Conservation (phyloP, 2,888 invertebrate species). For the Amaurobius ferox region DNA sequence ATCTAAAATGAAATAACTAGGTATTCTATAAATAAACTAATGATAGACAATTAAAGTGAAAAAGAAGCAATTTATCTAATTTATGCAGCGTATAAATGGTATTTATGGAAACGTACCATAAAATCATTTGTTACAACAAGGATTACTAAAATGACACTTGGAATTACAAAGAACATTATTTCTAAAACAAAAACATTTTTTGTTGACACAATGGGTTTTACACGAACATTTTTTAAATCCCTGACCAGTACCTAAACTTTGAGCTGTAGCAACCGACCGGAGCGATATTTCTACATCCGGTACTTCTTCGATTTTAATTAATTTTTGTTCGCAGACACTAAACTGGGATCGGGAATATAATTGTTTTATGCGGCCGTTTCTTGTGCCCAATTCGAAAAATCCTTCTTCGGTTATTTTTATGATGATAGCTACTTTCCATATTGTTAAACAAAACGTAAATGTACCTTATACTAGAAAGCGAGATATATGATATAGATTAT, state of each 20-base stretch:
- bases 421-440: too few relatives aligned
- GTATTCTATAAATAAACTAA: too few relatives aligned
- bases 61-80: conserved; percentile 36
- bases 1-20: too few relatives aligned
- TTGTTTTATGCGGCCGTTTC: conserved; percentile 62
- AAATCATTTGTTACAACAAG: too few relatives aligned
- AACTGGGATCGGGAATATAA: conserved; percentile 65
- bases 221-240: conserved; percentile 56
- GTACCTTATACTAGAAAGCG: too few relatives aligned
- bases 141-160: too few relatives aligned
- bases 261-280: conserved; percentile 60
- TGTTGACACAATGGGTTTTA: conserved; percentile 57
- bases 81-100: conserved; percentile 37
- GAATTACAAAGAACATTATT: too few relatives aligned
- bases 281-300: conserved; percentile 61
- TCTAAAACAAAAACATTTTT: conserved; percentile 52
- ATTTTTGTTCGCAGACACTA: conserved; percentile 62
- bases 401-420: too few relatives aligned
- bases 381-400: too few relatives aligned
- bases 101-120: conserved; percentile 22
- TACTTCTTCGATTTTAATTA: conserved; percentile 61
- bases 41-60: conserved; percentile 35
- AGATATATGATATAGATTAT: too few relatives aligned
- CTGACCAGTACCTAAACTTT: conserved; percentile 61
- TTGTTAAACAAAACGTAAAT: too few relatives aligned